These are phyloP conservation scores for Hesperia comma DNA, from an alignment of 2,888 invertebrate genomes.

Conservation along the genomic window DNA sequence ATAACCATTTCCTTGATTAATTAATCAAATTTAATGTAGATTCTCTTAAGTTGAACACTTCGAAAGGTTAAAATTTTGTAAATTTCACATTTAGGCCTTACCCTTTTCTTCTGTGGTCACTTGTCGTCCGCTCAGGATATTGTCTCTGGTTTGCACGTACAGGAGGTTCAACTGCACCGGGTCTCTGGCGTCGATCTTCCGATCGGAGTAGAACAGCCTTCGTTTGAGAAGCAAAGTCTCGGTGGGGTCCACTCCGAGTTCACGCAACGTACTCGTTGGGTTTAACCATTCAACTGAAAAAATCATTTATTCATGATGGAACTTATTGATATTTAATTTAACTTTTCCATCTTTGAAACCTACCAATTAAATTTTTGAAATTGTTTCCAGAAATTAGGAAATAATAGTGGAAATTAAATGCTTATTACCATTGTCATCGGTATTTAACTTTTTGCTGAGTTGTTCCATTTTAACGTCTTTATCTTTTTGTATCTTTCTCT, in stretches of 20 bases:
- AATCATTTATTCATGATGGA: no score
- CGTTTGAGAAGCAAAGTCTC: slow-evolving; percentile 95
- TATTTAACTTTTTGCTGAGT: slow-evolving; percentile 96
- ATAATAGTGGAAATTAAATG: no score
- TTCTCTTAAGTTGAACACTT: no score
- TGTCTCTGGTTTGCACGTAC: slow-evolving; percentile 98
- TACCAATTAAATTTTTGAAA: no score
- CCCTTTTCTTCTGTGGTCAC: slow-evolving; percentile 96
- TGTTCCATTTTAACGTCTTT: slow-evolving; percentile 96
- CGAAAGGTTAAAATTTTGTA: no score
- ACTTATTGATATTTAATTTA: no score
- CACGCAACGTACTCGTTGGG: slow-evolving; percentile 96
- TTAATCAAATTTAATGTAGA: no score
- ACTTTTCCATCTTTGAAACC: no score
- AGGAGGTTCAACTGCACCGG: slow-evolving; percentile 98
- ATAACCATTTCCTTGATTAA: no score
- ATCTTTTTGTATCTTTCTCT: slow-evolving; percentile 87
- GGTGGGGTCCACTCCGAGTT: slow-evolving; percentile 95
- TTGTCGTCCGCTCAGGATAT: slow-evolving; percentile 97
- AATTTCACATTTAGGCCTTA: no score
- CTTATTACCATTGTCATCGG: slow-evolving; percentile 96
- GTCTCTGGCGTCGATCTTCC: slow-evolving; percentile 98
- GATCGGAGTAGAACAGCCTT: slow-evolving; percentile 99
- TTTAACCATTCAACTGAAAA: slow-evolving; percentile 96
- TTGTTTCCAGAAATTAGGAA: no score